These are phyloP conservation scores for Cepaea hortensis DNA, from an alignment of 2,888 invertebrate species.

Conservation along the genomic window DNA sequence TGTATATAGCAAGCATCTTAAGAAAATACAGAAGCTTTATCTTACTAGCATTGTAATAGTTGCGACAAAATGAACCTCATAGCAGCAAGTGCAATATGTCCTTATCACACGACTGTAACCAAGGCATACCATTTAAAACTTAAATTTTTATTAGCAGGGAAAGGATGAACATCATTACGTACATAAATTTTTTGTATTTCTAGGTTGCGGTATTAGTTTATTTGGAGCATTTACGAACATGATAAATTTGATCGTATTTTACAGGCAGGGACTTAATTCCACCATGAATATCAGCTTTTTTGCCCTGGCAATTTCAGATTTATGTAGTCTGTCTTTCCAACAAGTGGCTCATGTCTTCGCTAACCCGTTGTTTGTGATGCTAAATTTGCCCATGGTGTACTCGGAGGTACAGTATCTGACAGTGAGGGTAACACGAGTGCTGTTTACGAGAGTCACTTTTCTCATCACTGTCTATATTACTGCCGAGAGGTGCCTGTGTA, in stretches of 20 bases:
- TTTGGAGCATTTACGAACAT: background rate
- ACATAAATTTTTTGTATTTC: background rate
- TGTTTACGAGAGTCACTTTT: background rate
- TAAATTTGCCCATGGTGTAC: background rate
- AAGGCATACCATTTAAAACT: too few species aligned
- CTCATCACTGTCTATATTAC: slow-evolving; percentile 12
- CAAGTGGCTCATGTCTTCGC: too few species aligned
- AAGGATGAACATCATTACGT: too few species aligned
- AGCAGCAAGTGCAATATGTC: too few species aligned
- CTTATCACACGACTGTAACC: too few species aligned
- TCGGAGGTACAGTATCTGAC: background rate
- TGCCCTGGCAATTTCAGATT: background rate
- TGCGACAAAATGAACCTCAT: too few species aligned
- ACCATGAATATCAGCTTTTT: slow-evolving; percentile 6
- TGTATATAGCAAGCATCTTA: too few species aligned
- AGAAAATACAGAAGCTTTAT: too few species aligned
- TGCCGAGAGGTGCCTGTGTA: slow-evolving; percentile 22
- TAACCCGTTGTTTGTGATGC: background rate
- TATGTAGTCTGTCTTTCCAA: background rate
- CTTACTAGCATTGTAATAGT: too few species aligned
- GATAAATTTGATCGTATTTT: background rate
- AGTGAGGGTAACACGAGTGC: background rate
- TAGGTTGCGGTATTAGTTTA: background rate
- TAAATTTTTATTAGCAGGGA: too few species aligned
- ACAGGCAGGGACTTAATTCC: background rate